Evolutionary conservation across 2,797 vertebrate genomes (phyloP).

Genomic region (Argentina silus): DNA sequence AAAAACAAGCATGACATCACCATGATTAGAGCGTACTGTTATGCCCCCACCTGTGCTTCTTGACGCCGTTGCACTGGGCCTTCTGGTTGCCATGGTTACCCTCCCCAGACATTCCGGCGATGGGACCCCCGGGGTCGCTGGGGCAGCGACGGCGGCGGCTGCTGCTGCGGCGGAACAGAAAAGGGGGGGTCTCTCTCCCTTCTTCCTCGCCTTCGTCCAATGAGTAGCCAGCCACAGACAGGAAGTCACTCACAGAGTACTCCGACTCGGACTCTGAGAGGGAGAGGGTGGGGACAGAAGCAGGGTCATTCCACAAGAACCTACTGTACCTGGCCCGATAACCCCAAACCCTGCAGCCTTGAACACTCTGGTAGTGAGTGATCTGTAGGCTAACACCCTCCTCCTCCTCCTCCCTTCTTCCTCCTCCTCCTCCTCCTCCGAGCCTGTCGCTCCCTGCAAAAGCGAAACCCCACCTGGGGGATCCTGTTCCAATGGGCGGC

Average conservation of each 20-base stretch:
- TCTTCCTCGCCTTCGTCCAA: slow-evolving; percentile 82
- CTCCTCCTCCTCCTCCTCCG: slow-evolving; percentile 43
- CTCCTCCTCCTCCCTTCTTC: slow-evolving; percentile 49
- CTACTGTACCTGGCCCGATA: neutral
- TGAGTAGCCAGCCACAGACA: slow-evolving; percentile 80
- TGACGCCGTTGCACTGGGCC: slow-evolving; percentile 87
- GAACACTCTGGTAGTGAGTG: slow-evolving; percentile 19
- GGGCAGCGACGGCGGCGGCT: slow-evolving; percentile 54
- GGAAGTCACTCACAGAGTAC: slow-evolving; percentile 87
- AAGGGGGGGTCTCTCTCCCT: slow-evolving; percentile 64
- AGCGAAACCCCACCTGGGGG: slow-evolving; percentile 71
- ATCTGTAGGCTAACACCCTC: slow-evolving; percentile 37
- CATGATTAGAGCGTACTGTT: slow-evolving; percentile 35
- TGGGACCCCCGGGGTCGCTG: slow-evolving; percentile 62
- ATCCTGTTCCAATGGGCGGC: slow-evolving; percentile 73
- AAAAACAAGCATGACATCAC: slow-evolving; percentile 61
- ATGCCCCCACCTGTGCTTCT: slow-evolving; percentile 90
- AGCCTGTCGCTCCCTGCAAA: slow-evolving; percentile 42
- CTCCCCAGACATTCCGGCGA: slow-evolving; percentile 84
- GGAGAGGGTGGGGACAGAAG: slow-evolving; percentile 44
- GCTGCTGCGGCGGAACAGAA: slow-evolving; percentile 58
- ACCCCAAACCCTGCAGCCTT: neutral
- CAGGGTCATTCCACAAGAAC: slow-evolving; percentile 52
- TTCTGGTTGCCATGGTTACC: slow-evolving; percentile 84
- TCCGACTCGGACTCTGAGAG: slow-evolving; percentile 88